These are phyloP conservation scores for Scaptomyza tumidula DNA, from an alignment of 2,888 invertebrate genomes.

Conservation along the genomic window DNA sequence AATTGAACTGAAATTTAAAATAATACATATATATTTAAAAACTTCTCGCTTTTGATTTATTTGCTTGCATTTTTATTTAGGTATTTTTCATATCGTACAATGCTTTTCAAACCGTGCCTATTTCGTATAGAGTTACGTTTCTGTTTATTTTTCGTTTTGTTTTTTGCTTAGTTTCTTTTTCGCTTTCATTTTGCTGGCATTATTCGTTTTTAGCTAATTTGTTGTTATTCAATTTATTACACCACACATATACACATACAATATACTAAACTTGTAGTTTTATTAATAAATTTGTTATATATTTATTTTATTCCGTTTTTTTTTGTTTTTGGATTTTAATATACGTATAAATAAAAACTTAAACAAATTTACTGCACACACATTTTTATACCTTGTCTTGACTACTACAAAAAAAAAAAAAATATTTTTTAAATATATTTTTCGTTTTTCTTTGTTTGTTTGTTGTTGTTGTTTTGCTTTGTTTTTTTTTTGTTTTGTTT, in stretches of 20 bases:
- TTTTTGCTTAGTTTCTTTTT: conserved; percentile 24
- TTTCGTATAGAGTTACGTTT: conserved; percentile 37
- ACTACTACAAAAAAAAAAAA: conserved; percentile 71
- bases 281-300: conserved; percentile 50
- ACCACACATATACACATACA: conserved; percentile 67
- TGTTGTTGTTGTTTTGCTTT: conserved; percentile 22
- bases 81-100: conserved; percentile 57
- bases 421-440: conserved; percentile 39
- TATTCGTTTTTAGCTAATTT: conserved; percentile 37
- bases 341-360: conserved; percentile 80
- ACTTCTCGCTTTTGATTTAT: conserved; percentile 11
- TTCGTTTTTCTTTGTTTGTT: conserved; percentile 28
- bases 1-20: conserved; percentile 34
- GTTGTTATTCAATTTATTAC: conserved; percentile 61
- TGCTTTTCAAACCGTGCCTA: conserved; percentile 62
- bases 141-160: not conserved
- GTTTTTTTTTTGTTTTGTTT: conserved; percentile 39
- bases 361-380: conserved; percentile 78
- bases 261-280: conserved; percentile 51
- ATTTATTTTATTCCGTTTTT: conserved; percentile 53
- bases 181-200: conserved; percentile 23
- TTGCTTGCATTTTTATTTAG: conserved; percentile 44
- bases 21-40: not conserved
- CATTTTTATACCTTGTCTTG: conserved; percentile 71
- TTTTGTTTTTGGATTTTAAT: conserved; percentile 34